phyloP scores from a whole-genome alignment of 1,140 invertebrate genomes.

The Drosophila ironensis region DNA sequence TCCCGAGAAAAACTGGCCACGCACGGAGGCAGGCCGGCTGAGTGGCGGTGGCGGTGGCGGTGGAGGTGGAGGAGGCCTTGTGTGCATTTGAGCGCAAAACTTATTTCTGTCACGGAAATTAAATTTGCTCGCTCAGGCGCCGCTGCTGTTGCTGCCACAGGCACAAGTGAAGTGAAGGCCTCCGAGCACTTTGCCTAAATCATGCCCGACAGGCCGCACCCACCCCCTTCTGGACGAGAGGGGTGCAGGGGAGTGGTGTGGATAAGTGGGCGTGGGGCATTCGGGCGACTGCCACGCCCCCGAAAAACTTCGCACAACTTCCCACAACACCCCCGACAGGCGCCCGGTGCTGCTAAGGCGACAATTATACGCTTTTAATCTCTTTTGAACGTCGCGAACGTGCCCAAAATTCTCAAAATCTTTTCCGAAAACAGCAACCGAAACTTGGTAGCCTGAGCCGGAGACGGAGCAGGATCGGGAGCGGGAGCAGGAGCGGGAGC shows the following conservation, averaged over 20 bases:
- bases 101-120: constrained; percentile 81
- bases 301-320: constrained; percentile 68
- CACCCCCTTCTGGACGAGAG: no score
- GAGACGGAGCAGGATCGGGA: no score
- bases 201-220: constrained; percentile 68
- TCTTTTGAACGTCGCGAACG: constrained; percentile 79
- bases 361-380: constrained; percentile 81
- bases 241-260: not conserved
- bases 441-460: constrained; percentile 36
- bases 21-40: constrained; percentile 54
- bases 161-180: constrained; percentile 49
- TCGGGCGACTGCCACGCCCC: constrained; percentile 10
- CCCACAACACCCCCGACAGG: not conserved
- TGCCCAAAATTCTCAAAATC: constrained; percentile 78
- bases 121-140: constrained; percentile 71
- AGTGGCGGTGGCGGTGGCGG: no score
- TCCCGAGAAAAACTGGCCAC: constrained; percentile 30
- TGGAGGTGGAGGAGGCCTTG: constrained; percentile 36
- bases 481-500: no score
- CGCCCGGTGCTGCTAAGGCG: constrained; percentile 62
- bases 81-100: constrained; percentile 80
- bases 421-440: constrained; percentile 37
- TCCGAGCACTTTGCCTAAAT: constrained; percentile 74
- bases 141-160: constrained; percentile 15
- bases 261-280: not conserved